Base-by-base conservation (phyloP, 2,113 vertebrate genomes). In the Oceanites oceanicus region DNA sequence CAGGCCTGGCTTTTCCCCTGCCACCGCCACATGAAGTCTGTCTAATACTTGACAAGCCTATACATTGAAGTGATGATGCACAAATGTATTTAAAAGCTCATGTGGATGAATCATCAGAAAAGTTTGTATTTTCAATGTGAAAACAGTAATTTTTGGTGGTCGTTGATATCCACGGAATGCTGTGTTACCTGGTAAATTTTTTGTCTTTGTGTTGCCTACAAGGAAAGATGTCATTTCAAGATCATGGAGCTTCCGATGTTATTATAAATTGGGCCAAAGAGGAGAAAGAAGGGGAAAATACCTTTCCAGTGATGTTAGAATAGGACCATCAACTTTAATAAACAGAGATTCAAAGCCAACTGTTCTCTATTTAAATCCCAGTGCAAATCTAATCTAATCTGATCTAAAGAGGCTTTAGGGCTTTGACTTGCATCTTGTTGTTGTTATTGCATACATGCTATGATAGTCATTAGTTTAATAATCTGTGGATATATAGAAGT, bases 371-470 rank as follows among this genome's bases (percentile, higher is more conserved):
- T 95, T 91, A 88, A 96, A 96, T 87, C 55, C 29, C 38, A 71
- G n/a, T 74, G 70, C 80, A 38, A 73, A 67, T 56, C 68, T 52
- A 65, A 89, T 68, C n/a, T 72, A 42, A 84, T 93, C 78, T 86
- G 81, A 89, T 90, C 93, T 94, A 86, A 92, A 53, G 58, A 85
- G 32, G 18, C 8, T 94, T 95, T 91, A 77, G 45, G 73, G 65
- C 53, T 88, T 92, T 86, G 74, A 71, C 25, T 91, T 86, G 45
- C 67, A 67, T 71, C 59, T 88, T 91, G 23, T 83, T 95, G 65
- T 88, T 96, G 61, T 90, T 91, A 59, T 79, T 90, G 74, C 66
- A 76, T 85, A 34, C 42, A 59, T 44, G 38, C 88, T 94, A 62
- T 79, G 92, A 72, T 73, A 91, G 76, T 79, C 58, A 94, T 84